Base-by-base conservation (phyloP, 2,888 invertebrate species). In the Clepsis dumicolana region DNA sequence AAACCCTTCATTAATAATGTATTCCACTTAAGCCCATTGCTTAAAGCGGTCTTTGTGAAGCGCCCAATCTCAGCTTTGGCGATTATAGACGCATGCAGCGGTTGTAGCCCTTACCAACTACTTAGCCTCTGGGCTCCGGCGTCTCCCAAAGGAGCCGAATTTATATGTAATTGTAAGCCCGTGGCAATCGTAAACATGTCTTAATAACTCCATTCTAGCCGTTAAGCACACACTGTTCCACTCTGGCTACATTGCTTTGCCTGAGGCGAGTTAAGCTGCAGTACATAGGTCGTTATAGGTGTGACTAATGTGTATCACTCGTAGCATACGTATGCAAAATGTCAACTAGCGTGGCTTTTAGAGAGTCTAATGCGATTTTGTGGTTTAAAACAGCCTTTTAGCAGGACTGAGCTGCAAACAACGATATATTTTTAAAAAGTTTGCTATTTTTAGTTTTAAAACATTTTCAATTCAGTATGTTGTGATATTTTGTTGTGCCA, bases 191-290 rank as follows among this genome's bases (percentile, higher is more conserved):
- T 48, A 1, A 32, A 16, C 12, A 53, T 24, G 1, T 35, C 25
- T 66, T 54, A 66, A 66, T 66, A 61, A 48, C 54, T 35, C 44
- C 16, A 65, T 38, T 56, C 41, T 44, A 61, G 29, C 65, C 44
- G 62, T 67, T 67, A 62, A 62, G 54, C 62, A 59, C 57, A 41
- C 60, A 61, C 54, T 66, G 66, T 67, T 67, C 61, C 61, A 54
- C 60, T 66, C 24, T 32, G 52, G 27, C 29, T 32, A 48, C 38
- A 16, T 41, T 41, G 65, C 25, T 59, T 52, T 35, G 24, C 24
- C 12, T 18, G 10, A 48, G 48, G 18, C 48, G 12, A 48, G 48
- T 48, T 44, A 44, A 18, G 44, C 44, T 48, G 48, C 21, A 35
- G 35, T 10, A 48, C 48, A 48, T 21, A 48, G 10, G 21, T 1